Conservation (phyloP, 2,797 vertebrate genomes). For the Sciurus vulgaris region DNA sequence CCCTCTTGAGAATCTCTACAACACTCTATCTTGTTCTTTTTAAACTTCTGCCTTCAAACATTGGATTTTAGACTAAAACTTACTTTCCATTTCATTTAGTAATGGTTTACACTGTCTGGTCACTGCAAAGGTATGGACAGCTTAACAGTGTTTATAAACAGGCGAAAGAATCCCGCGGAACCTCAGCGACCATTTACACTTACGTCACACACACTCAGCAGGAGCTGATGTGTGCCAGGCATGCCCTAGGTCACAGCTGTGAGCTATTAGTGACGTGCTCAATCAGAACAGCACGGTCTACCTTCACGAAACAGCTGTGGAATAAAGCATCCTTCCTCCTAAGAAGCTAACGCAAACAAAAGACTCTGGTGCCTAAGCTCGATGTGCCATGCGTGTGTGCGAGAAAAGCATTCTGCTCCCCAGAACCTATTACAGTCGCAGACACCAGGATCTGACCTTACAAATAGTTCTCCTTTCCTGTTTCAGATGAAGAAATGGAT, state of each 20-base stretch:
- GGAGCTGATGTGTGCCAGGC: not conserved
- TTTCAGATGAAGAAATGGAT: not conserved
- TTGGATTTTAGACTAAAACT: not conserved
- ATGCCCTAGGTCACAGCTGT: not conserved
- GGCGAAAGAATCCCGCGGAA: not conserved
- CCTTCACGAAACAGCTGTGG: not conserved
- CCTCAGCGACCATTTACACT: not conserved
- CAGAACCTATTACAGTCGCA: not conserved
- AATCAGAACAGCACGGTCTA: not conserved
- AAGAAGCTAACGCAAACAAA: not conserved
- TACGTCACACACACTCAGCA: not conserved
- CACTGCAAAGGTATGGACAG: not conserved
- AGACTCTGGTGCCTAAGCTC: not conserved
- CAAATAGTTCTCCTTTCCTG: not conserved
- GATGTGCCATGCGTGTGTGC: not conserved
- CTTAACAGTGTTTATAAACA: conserved; percentile 10
- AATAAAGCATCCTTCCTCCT: not conserved
- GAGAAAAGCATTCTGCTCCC: not conserved
- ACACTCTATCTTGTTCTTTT: not conserved
- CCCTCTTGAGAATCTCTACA: not conserved
- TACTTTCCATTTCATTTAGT: conserved; percentile 28
- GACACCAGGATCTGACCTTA: not conserved
- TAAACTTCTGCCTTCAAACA: not conserved
- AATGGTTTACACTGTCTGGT: not conserved
- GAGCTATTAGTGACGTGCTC: not conserved